Percentiles rank a stretch among this genome's conserved stretches.
phyloP scores from a whole-genome alignment of 2,113 vertebrate genomes.

The Equus quagga region DNA sequence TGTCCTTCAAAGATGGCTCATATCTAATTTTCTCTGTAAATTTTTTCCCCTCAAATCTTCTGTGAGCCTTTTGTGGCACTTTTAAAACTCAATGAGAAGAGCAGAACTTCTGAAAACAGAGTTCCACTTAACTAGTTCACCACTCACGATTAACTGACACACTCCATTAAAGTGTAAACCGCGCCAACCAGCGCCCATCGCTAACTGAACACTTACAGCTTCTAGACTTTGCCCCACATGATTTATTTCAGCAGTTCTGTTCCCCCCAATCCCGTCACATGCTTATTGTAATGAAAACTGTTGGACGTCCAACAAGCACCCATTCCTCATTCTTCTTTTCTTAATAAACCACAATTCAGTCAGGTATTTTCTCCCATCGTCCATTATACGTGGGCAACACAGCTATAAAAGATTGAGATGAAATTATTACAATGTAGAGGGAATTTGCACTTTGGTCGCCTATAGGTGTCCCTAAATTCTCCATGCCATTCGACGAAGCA shows the following conservation, averaged over 20 bases:
- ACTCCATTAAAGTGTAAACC: neutral
- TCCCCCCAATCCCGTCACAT: neutral
- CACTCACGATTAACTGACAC: neutral
- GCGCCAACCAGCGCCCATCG: neutral
- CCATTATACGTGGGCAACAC: neutral
- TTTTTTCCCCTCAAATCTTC: neutral
- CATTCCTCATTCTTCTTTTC: neutral
- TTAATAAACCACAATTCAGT: neutral
- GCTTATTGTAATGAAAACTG: neutral
- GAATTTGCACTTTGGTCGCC: neutral
- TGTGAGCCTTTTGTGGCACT: neutral
- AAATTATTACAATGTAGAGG: neutral
- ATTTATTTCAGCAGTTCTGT: neutral
- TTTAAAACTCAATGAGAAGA: neutral
- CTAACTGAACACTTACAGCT: neutral
- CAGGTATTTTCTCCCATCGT: neutral
- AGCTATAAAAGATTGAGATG: neutral
- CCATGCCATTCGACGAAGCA: neutral
- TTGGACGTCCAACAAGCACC: neutral
- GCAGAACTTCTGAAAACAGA: neutral
- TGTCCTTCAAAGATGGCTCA: neutral
- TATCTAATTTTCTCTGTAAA: constrained; percentile 11
- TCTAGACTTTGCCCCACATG: neutral
- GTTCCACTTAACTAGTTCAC: neutral
- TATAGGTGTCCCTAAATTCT: neutral